These are phyloP conservation scores for Corythoichthys haematopterus DNA, from an alignment of 2,113 vertebrate genomes.

Conservation along the genomic window DNA sequence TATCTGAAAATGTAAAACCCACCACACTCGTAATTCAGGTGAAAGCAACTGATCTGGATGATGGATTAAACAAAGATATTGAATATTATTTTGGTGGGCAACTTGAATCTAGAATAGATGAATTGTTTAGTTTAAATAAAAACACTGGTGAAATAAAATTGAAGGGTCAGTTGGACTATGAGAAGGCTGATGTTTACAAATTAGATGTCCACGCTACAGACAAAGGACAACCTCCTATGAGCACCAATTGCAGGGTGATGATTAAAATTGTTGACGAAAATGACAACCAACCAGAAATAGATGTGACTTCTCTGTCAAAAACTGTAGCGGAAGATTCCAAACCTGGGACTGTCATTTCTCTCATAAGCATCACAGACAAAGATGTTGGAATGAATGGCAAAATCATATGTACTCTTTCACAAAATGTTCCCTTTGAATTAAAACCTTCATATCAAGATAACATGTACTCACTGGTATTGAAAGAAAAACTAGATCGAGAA, in stretches of 20 bases:
- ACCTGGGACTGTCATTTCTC: constrained; percentile 59
- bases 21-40: constrained; percentile 42
- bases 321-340: constrained; percentile 52
- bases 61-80: constrained; percentile 52
- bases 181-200: constrained; percentile 45
- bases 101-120: constrained; percentile 21
- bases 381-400: constrained; percentile 60
- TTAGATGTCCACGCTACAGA: constrained; percentile 58
- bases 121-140: constrained; percentile 53
- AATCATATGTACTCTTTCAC: constrained; percentile 43
- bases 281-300: constrained; percentile 66
- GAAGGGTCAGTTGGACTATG: constrained; percentile 54
- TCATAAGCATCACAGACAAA: constrained; percentile 62
- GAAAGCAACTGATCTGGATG: constrained; percentile 57
- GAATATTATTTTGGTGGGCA: constrained; percentile 53
- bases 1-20: constrained; percentile 49
- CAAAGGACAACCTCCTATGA: constrained; percentile 60
- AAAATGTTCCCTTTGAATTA: constrained; percentile 56
- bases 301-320: constrained; percentile 61
- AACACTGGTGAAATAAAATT: constrained; percentile 56
- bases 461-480: constrained; percentile 59
- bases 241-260: constrained; percentile 45
- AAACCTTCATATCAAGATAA: constrained; percentile 66
- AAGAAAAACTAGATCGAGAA: constrained; percentile 54
- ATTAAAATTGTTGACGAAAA: constrained; percentile 63